Conservation (phyloP, 2,113 vertebrate genomes). For the Rhinopomastus cyanomelas region DNA sequence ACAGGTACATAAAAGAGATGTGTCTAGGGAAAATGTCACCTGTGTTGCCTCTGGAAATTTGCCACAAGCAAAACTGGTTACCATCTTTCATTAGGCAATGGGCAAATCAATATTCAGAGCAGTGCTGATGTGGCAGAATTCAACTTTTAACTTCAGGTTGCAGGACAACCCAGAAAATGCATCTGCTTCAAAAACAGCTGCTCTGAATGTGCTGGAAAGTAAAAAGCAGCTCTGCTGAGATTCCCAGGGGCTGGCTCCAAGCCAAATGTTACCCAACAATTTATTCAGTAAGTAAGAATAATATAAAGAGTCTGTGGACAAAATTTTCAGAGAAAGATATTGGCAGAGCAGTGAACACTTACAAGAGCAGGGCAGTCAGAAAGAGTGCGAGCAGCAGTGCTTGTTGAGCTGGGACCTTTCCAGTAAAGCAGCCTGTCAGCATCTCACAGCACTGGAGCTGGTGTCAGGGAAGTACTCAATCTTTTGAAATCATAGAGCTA, state of each 20-base stretch:
- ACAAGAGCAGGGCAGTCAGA: not conserved
- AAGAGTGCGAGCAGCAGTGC: not conserved
- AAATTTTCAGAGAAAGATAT: not conserved
- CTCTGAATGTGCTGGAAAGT: not conserved
- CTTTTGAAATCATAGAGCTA: not conserved
- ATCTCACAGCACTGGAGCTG: not conserved
- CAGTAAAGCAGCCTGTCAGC: not conserved
- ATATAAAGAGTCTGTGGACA: not conserved
- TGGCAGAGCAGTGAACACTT: not conserved
- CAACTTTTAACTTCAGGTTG: not conserved
- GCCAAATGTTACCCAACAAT: not conserved
- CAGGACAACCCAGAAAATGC: not conserved
- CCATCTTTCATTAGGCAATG: not conserved
- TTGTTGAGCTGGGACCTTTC: not conserved
- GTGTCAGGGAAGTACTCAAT: not conserved
- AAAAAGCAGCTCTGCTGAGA: not conserved
- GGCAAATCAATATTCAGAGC: not conserved
- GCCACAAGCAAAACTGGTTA: not conserved
- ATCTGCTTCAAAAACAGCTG: not conserved
- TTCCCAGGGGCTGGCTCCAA: not conserved
- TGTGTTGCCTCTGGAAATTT: not conserved
- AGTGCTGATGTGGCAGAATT: not conserved
- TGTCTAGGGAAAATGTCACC: not conserved
- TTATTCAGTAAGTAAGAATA: not conserved
- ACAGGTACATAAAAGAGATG: accelerated